These are phyloP conservation scores for Ditula angustiorana DNA, from an alignment of 2,888 invertebrate genomes.

Conservation along the genomic window DNA sequence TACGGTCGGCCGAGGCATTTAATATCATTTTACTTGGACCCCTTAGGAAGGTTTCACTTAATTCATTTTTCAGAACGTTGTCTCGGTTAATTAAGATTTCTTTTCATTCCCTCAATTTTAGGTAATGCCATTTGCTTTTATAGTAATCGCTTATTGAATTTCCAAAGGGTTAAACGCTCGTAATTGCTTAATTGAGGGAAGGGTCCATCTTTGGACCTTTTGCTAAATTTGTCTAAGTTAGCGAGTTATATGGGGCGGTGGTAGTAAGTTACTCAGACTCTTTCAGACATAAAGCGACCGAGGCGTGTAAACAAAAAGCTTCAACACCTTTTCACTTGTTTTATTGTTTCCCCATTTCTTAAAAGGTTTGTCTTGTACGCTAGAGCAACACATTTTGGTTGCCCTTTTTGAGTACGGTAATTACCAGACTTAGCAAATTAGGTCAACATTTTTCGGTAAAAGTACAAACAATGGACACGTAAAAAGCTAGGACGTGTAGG, in stretches of 20 bases:
- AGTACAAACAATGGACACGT: conserved; percentile 9
- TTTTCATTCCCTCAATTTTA: conserved; percentile 38
- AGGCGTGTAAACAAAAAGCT: conserved; percentile 44
- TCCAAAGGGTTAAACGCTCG: conserved; percentile 58
- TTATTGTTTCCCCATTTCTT: conserved; percentile 47
- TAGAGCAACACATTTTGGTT: conserved; percentile 24
- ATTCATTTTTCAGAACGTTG: conserved; percentile 40
- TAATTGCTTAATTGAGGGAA: conserved; percentile 66
- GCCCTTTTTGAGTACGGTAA: conserved; percentile 33
- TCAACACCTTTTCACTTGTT: conserved; percentile 42
- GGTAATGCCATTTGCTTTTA: conserved; percentile 49
- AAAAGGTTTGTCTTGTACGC: conserved; percentile 48
- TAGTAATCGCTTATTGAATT: conserved; percentile 61
- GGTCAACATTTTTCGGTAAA: conserved; percentile 25
- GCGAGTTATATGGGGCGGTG: conserved; percentile 52
- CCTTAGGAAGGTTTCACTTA: conserved; percentile 39
- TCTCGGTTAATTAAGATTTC: conserved; percentile 40
- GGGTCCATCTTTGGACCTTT: conserved; percentile 61
- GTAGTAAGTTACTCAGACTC: conserved; percentile 45
- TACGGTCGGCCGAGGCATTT: conserved; percentile 35
- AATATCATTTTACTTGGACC: conserved; percentile 35
- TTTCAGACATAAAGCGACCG: conserved; percentile 38
- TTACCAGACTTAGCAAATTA: conserved; percentile 31
- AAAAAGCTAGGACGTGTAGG: conserved; percentile 12
- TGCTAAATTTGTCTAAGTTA: conserved; percentile 62